A percentile compares a stretch with the other conserved stretches of the same genome.
These are phyloP conservation scores for Calyptomena viridis DNA, from an alignment of 2,113 vertebrate genomes.

Conservation along the genomic window DNA sequence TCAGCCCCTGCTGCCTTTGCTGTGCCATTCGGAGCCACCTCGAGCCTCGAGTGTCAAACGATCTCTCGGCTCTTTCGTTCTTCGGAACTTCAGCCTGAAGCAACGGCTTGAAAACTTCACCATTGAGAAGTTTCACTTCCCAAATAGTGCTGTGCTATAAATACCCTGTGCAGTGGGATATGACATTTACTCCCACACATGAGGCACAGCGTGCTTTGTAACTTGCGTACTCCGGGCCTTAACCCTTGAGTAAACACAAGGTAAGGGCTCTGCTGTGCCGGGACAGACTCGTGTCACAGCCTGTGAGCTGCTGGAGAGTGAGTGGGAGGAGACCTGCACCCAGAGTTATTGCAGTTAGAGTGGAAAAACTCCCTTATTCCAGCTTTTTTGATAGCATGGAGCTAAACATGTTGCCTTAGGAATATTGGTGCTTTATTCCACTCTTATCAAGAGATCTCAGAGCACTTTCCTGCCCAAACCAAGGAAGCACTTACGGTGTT, in stretches of 20 bases:
- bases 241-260: background rate
- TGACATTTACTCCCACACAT: constrained; percentile 60
- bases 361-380: background rate
- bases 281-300: background rate
- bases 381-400: background rate
- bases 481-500: background rate
- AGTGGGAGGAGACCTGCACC: background rate
- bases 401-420: background rate
- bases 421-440: background rate
- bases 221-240: background rate
- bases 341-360: background rate
- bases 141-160: constrained; percentile 40
- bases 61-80: background rate
- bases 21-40: background rate
- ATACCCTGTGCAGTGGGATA: constrained; percentile 35
- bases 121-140: constrained; percentile 60
- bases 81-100: background rate
- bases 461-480: background rate
- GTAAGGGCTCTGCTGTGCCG: accelerated
- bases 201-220: background rate
- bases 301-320: background rate
- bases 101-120: constrained; percentile 11
- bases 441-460: background rate
- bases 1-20: accelerated
- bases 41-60: background rate